These are phyloP conservation scores for Poeciliopsis retropinna DNA, from an alignment of 2,113 vertebrate species.

Conservation along the genomic window DNA sequence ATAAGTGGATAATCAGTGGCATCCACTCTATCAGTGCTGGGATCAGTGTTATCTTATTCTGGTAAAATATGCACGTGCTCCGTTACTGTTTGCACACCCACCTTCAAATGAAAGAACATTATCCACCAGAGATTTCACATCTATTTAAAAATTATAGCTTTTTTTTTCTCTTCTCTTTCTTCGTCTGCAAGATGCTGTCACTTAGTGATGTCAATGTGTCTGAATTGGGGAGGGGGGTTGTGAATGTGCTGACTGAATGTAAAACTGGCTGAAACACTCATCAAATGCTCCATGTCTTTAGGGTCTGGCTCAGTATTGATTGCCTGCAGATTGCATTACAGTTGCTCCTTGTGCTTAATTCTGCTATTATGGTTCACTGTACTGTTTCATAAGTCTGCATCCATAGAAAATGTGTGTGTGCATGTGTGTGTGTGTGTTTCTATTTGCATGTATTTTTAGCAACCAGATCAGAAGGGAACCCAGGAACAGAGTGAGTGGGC, in stretches of 20 bases:
- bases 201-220: slow-evolving; percentile 73
- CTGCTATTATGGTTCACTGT: slow-evolving; percentile 68
- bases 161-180: slow-evolving; percentile 63
- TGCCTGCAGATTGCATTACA: slow-evolving; percentile 79
- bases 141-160: slow-evolving; percentile 75
- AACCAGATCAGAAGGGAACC: slow-evolving; percentile 47
- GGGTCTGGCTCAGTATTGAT: slow-evolving; percentile 78
- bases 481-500: slow-evolving; percentile 67
- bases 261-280: slow-evolving; percentile 72
- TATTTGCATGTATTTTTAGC: slow-evolving; percentile 61
- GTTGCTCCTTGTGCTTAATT: slow-evolving; percentile 75
- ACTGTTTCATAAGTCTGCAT: slow-evolving; percentile 57
- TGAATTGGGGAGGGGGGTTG: slow-evolving; percentile 55
- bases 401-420: slow-evolving; percentile 50
- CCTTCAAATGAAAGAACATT: slow-evolving; percentile 74
- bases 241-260: slow-evolving; percentile 79
- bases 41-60: slow-evolving; percentile 71
- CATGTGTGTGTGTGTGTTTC: slow-evolving; percentile 51
- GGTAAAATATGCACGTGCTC: slow-evolving; percentile 62
- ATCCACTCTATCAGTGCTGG: slow-evolving; percentile 56
- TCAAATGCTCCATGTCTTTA: slow-evolving; percentile 77
- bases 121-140: slow-evolving; percentile 77
- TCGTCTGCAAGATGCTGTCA: slow-evolving; percentile 70
- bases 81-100: slow-evolving; percentile 74
- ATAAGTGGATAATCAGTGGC: slow-evolving; percentile 69